phyloP scores from a whole-genome alignment of 2,888 invertebrate species.

The Habroteleia sp. region DNA sequence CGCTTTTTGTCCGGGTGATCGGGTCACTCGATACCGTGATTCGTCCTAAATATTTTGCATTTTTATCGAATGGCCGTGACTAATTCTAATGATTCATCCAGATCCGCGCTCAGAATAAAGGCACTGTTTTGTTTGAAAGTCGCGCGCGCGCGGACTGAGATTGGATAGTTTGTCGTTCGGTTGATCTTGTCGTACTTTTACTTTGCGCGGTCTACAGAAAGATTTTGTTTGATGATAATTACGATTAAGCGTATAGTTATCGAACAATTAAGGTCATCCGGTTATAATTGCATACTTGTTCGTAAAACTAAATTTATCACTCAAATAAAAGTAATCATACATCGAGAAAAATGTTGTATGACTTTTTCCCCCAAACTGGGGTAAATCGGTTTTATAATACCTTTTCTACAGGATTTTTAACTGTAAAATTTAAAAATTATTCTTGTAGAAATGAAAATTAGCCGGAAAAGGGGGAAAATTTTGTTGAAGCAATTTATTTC shows the following conservation, averaged over 20 bases:
- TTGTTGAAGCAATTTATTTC: too few species aligned
- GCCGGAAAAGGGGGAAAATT: too few species aligned
- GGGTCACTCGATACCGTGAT: slow-evolving; percentile 41
- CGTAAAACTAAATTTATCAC: slow-evolving; percentile 23
- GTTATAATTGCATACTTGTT: slow-evolving; percentile 37
- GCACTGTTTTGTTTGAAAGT: slow-evolving; percentile 36
- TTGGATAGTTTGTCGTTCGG: slow-evolving; percentile 18
- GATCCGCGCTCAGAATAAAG: slow-evolving; percentile 32
- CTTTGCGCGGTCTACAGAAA: slow-evolving; percentile 14
- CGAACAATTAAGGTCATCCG: slow-evolving; percentile 34
- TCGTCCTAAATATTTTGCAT: slow-evolving; percentile 57
- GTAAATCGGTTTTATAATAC: too few species aligned
- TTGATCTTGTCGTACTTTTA: slow-evolving; percentile 40
- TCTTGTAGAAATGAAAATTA: too few species aligned
- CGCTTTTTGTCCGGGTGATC: slow-evolving; percentile 26
- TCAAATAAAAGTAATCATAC: slow-evolving; percentile 29
- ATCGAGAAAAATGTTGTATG: too few species aligned
- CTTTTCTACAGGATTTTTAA: too few species aligned
- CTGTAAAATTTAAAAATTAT: too few species aligned
- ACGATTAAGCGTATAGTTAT: slow-evolving; percentile 33
- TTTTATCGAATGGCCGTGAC: slow-evolving; percentile 37
- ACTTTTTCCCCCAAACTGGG: too few species aligned
- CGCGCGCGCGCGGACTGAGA: slow-evolving; percentile 2
- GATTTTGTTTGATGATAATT: slow-evolving; percentile 32
- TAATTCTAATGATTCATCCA: slow-evolving; percentile 58